Evolutionary conservation across 2,888 invertebrate species (phyloP), one percentile per base, ranked within the genome.

Genomic region (Xylocampa areola): DNA sequence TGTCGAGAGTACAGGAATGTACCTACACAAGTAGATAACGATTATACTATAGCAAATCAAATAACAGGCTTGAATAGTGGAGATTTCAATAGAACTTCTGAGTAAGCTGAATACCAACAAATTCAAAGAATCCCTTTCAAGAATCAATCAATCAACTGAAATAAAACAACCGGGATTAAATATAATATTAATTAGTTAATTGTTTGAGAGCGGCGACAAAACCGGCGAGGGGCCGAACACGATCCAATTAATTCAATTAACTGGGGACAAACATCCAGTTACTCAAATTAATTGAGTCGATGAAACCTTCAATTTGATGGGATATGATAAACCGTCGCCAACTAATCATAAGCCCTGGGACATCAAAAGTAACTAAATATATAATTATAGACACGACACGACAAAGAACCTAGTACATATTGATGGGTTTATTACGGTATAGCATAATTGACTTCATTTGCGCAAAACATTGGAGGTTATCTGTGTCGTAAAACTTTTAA

Each of bases 171-270:
- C 11, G 14, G 40, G 37, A 45, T 36, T 33, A 58, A 25, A 35
- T 54, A 63, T 51, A 58, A 59, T 72, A 74, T 73, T 76, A 78
- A 77, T 77, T 67, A 79, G 63, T 65, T 76, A 60, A 75, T 75
- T 66, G 68, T 64, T 59, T 66, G 54, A 64, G 60, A 68, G 48
- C 32, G 30, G 33, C 33, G 58, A 60, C 60, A 58, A 61, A 49
- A 35, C 54, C 50, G 54, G 23, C 52, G 58, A 55, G 48, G 64
- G 70, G 57, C 37, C 50, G 53, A 72, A 55, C 71, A 52, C 62
- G 61, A 60, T 68, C 65, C 79, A 74, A 81, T 80, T 80, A 79
- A 80, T 80, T 68, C 66, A 69, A 80, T 82, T 79, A 76, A 71
- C 51, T 30, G 65, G 68, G 60, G 60, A 68, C 72, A 80, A 82